These are phyloP conservation scores for Beaufortia kweichowensis DNA, from an alignment of 2,113 vertebrate species.

Conservation along the genomic window DNA sequence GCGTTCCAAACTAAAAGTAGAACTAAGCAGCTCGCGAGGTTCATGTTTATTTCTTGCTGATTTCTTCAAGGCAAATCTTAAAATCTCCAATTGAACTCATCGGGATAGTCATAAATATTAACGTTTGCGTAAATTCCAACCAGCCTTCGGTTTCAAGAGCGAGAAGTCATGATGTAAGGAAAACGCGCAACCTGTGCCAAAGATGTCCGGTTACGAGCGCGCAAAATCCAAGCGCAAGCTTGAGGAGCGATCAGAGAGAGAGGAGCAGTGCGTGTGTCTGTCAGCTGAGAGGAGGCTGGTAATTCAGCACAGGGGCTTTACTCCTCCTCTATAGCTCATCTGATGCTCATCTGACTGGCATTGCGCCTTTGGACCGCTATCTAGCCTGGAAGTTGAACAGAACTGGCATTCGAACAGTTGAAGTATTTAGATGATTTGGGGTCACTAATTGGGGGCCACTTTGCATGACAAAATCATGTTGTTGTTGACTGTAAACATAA, in stretches of 20 bases:
- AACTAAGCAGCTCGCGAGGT: constrained; percentile 2
- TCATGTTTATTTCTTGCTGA: constrained; percentile 18
- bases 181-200: background rate
- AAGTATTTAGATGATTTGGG: constrained; percentile 5
- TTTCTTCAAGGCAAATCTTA: background rate
- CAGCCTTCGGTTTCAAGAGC: background rate
- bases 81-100: background rate
- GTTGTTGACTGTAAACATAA: background rate
- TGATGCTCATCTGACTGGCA: background rate
- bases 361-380: background rate
- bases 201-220: constrained; percentile 6
- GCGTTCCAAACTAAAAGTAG: constrained; percentile 30
- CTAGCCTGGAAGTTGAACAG: background rate
- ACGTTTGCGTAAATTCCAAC: background rate
- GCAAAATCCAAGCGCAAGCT: background rate
- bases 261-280: background rate
- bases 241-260: background rate
- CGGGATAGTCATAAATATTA: background rate
- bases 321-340: constrained; percentile 15
- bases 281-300: constrained; percentile 15
- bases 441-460: background rate
- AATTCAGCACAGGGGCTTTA: background rate
- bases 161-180: background rate
- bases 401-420: constrained; percentile 8
- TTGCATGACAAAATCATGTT: background rate